Base-by-base conservation (phyloP, 2,888 invertebrate species). In the Coleophora flavipennella region DNA sequence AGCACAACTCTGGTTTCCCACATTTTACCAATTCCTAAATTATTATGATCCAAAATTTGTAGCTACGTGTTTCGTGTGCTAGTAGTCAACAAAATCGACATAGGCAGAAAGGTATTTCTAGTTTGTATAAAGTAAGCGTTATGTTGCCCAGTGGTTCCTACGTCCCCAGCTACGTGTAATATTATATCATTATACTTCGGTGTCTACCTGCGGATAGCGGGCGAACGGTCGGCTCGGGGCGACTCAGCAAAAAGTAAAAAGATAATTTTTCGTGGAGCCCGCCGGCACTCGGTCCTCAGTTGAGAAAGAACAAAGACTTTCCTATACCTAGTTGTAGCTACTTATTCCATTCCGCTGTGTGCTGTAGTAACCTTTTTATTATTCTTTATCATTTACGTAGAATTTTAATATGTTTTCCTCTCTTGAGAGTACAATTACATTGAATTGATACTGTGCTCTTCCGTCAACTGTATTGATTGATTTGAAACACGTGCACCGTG, bases 291-390 rank as follows among this genome's bases (percentile, higher is more conserved):
- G 65, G 54, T 63, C 60, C 67, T 63, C 63, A 59, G 59, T 59
- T 67, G 68, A 63, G 68, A 70, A 74, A 72, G 78, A 79, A 81
- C 78, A 80, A 81, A 80, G 79, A 72, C 67, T 70, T 68, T 58
- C 59, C 65, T 57, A 71, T 74, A 71, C 72, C 73, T 71, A 76
- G 77, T 75, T 76, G 72, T 73, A 75, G 71, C 67, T 71, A 75
- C 72, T 70, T 80, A 71, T 68, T 62, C 67, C 55, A 71, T 68
- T 62, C 67, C 55, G 58, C 59, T 68, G 64, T 67, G 71, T 66
- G 75, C 79, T 78, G 78, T 75, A 80, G 79, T 70, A 69, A n/a
- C 72, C 72, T 76, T 72, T 71, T 75, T 20, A 20, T 20, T 20
- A 20, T 20, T 20, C 20, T 6, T 20, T 80, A 77, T 76, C 71